Conservation (phyloP, 2,797 vertebrate species). For the Bovichtus diacanthus region DNA sequence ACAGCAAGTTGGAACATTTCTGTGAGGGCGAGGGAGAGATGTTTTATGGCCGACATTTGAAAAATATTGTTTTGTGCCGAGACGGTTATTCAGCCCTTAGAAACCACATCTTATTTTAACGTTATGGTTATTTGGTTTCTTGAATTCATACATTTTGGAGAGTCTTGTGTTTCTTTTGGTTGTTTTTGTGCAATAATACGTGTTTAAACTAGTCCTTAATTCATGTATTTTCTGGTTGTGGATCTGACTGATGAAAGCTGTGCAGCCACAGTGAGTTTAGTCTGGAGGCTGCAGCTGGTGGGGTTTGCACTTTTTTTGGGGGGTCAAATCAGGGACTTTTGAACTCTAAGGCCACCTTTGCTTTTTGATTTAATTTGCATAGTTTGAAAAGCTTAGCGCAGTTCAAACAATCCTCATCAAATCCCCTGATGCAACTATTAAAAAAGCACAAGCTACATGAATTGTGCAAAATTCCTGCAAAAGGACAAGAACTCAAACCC, state of each 20-base stretch:
- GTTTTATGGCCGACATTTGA: slow-evolving; percentile 13
- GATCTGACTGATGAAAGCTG: neutral
- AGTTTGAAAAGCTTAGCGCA: neutral
- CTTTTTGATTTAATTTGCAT: neutral
- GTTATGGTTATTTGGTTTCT: neutral
- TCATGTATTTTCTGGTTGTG: neutral
- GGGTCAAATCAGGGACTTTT: slow-evolving; percentile 7
- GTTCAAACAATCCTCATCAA: slow-evolving; percentile 16
- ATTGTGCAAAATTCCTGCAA: neutral
- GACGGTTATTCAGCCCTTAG: neutral
- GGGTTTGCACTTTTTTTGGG: neutral
- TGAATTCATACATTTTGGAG: neutral
- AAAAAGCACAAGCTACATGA: neutral
- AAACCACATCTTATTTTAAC: neutral
- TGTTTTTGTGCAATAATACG: neutral
- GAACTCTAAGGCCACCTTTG: neutral
- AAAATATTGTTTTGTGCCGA: slow-evolving; percentile 6
- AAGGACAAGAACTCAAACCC: neutral
- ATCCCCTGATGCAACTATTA: slow-evolving; percentile 34
- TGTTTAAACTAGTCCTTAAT: neutral
- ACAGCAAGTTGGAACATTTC: slow-evolving; percentile 36
- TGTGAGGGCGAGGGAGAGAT: slow-evolving; percentile 13
- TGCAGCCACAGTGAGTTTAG: neutral
- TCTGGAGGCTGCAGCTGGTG: slow-evolving; percentile 5
- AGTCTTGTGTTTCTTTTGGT: neutral